Evolutionary conservation across 2,888 invertebrate genomes (phyloP).

Genomic region (Idaea straminata): DNA sequence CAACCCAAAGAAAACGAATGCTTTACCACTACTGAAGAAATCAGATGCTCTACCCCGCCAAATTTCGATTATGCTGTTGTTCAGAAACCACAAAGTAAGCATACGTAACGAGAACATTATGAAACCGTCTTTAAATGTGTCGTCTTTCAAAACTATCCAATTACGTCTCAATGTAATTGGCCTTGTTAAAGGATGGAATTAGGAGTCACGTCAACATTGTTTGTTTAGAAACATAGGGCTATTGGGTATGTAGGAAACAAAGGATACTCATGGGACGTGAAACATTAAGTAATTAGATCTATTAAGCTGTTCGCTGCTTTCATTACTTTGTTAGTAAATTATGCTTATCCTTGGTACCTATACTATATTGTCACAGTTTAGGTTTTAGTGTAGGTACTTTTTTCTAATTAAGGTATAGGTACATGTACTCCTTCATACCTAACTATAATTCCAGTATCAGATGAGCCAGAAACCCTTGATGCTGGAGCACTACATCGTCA

Average conservation of each 20-base stretch:
- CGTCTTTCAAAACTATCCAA: too few relatives aligned
- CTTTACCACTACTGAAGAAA: slow-evolving; percentile 52
- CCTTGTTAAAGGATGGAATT: not conserved
- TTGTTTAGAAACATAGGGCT: not conserved
- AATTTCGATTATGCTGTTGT: slow-evolving; percentile 61
- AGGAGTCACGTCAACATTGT: not conserved
- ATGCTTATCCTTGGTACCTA: not conserved
- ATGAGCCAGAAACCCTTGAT: slow-evolving; percentile 60
- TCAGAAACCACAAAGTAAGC: slow-evolving; percentile 61
- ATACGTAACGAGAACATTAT: too few relatives aligned
- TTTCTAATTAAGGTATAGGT: not conserved
- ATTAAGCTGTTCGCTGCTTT: not conserved
- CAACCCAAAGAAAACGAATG: slow-evolving; percentile 68
- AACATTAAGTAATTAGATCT: not conserved
- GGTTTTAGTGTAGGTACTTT: not conserved
- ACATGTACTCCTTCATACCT: not conserved
- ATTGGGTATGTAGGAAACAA: not conserved
- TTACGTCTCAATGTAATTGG: not conserved
- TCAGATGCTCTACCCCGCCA: slow-evolving; percentile 60
- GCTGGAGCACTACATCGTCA: slow-evolving; percentile 48
- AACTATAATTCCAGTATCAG: slow-evolving; percentile 45
- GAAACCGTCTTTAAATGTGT: too few relatives aligned
- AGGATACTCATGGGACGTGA: not conserved
- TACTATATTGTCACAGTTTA: not conserved
- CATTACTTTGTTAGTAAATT: not conserved